Evolutionary conservation across 92 coral and sea anemone species (phyloP).

Genomic region (Actinernus sp.): DNA sequence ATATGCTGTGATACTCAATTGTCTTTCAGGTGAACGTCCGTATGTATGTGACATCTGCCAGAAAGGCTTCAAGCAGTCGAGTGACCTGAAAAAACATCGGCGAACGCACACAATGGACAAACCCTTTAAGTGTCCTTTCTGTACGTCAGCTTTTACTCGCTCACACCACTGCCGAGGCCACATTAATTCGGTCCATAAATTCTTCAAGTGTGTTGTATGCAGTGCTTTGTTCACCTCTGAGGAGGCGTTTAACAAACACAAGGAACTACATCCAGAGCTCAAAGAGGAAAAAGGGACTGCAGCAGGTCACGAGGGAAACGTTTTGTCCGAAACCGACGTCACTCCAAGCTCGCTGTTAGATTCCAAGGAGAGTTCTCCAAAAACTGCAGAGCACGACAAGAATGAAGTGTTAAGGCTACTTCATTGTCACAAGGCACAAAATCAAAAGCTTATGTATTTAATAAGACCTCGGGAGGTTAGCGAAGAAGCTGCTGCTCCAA

Average conservation of each 20-base stretch:
- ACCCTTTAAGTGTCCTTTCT: conserved; percentile 90
- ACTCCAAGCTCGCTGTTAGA: too few species aligned
- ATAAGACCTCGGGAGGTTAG: too few species aligned
- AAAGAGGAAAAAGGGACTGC: conserved; percentile 10
- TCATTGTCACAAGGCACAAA: too few species aligned
- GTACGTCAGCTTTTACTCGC: conserved; percentile 92
- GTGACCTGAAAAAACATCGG: conserved; percentile 95
- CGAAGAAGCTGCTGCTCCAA: too few species aligned
- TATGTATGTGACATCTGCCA: conserved; percentile 92
- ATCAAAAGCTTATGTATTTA: too few species aligned
- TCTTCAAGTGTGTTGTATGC: conserved; percentile 76
- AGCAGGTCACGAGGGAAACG: too few species aligned
- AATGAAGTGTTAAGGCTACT: too few species aligned
- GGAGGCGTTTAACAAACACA: conserved; percentile 80
- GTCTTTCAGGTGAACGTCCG: conserved; percentile 89
- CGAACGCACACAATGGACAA: conserved; percentile 95
- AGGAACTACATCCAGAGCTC: conserved; percentile 64
- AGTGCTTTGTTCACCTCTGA: conserved; percentile 87
- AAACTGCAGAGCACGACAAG: conserved; percentile 14
- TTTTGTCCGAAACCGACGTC: too few species aligned
- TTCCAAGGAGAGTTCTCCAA: conserved; percentile 11
- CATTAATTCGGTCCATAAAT: conserved; percentile 86
- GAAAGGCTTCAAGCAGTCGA: conserved; percentile 97
- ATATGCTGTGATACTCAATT: not conserved
- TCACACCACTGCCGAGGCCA: conserved; percentile 94